Evolutionary conservation across 2,797 vertebrate genomes (phyloP), one percentile per base, ranked within the genome.

Genomic region (Lutjanus argentimaculatus): DNA sequence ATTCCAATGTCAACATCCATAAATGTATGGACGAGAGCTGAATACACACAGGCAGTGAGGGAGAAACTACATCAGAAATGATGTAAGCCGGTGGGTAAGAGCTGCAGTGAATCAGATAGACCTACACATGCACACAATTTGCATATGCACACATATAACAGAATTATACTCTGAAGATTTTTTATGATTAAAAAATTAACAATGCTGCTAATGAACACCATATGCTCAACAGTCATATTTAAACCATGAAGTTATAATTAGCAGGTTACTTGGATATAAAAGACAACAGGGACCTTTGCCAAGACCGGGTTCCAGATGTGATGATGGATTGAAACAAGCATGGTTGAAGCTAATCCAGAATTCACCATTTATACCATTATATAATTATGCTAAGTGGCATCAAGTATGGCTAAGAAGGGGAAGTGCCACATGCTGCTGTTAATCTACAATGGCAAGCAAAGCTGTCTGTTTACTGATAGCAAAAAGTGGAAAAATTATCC

Each of bases 171-270:
- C 21, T n/a, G 53, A 17, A 25, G 56, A 43, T 21, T 17, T 36
- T 61, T 36, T 9, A 17, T 53, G 36, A 68, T 55, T 11, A 49
- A 62, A 77, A 45, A 45, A 64, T 22, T 8, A 57, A 56, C n/a
- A 57, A n/a, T 14, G 9, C 8, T 53, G 9, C 13, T 52, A 40
- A 59, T 40, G 19, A 45, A 53, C 52, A 57, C 12, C 52, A 69
- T 43, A 56, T 25, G 62, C 25, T 49, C 43, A 68, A 67, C 1
- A 36, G 46, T 53, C 36, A 65, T 43, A 55, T 66, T 58, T 52
- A 58, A 70, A 70, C 13, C 67, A 65, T n/a, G 46, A 65, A 15
- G 52, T 12, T n/a, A 63, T 81, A 59, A 75, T 75, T 45, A 53
- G 57, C 12, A 30, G 43, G 46, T 58, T 75, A 40, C 67, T 53